These are phyloP conservation scores for Macrochelys suwanniensis DNA, from an alignment of 2,797 vertebrate species.

Conservation along the genomic window DNA sequence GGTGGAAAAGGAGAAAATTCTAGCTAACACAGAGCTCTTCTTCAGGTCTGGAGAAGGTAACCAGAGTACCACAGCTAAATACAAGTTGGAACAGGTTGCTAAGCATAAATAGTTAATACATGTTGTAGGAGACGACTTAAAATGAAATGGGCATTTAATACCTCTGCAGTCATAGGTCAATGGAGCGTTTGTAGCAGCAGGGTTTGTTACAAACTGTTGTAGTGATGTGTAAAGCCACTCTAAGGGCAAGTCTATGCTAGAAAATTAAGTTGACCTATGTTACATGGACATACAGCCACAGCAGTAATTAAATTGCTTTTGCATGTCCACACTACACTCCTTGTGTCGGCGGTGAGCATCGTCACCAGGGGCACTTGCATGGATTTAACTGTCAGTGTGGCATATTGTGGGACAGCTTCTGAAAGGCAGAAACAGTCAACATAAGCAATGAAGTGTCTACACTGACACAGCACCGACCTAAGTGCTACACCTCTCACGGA, in stretches of 20 bases:
- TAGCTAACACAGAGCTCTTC: neutral
- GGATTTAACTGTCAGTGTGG: neutral
- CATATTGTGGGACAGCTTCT: neutral
- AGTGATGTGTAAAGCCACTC: neutral
- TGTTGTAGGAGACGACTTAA: neutral
- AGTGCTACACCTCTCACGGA: neutral
- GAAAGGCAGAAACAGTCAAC: neutral
- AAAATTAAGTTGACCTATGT: neutral
- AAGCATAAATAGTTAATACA: neutral
- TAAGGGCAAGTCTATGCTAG: neutral
- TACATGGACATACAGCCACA: neutral
- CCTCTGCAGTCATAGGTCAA: neutral
- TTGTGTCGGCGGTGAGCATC: too few relatives aligned
- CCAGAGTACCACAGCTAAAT: neutral
- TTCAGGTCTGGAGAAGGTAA: neutral
- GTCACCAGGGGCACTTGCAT: neutral
- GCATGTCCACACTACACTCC: neutral
- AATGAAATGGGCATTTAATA: neutral
- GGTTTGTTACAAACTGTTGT: neutral
- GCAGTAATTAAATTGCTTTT: neutral
- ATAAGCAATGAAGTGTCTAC: neutral
- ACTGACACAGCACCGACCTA: neutral
- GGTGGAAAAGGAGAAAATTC: neutral
- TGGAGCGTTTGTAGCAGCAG: neutral
- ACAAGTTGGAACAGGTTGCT: neutral